Base-by-base conservation (phyloP, 2,888 invertebrate species). In the Drosophila subsilvestris region DNA sequence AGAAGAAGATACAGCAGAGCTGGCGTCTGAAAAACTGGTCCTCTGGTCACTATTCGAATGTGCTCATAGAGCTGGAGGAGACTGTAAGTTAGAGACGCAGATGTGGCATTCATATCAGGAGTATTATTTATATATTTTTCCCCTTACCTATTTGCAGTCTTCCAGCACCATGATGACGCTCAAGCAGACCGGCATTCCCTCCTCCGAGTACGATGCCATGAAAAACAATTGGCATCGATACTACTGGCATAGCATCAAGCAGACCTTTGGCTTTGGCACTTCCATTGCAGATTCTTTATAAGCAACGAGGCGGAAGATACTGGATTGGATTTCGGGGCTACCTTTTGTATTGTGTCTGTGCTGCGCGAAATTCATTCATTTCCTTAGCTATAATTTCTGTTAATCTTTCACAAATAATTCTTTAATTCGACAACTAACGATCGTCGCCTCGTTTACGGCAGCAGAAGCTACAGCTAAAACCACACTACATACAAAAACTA, bases 21-120 rank as follows among this genome's bases (percentile, higher is more conserved):
- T 99, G 99, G 99, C 94, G 99, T 88, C 95, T 97, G 90, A 98
- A 98, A 92, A 96, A 96, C 74, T 99, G 99, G 98, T 98, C 99
- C 0, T 94, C 94, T 0, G 97, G 96, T 43, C 98, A 99, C 93
- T 97, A 94, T 93, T 99, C 99, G 0, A 94, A 94, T 76, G 99
- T 99, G 57, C 95, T 95, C 7, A 95, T 99, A 71, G 94, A 94
- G 60, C 95, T 99, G 79, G 94, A 95, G 29, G 97, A 99, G 92
- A 96, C 96, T 93, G 95, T 95, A 91, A 89, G 78, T 76, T 9
- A 4, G n/a, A 45, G 1, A 27, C 6, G 14, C 12, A 37, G 29
- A 20, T 27, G 12, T 32, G 12, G 8, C 29, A 1, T 18, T 18
- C 12, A 10, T 37, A 27, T 44, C 17, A 14, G n/a, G 25, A 3